Evolutionary conservation across 2,797 vertebrate species (phyloP).

Genomic region (Phrynocephalus guinanensis): DNA sequence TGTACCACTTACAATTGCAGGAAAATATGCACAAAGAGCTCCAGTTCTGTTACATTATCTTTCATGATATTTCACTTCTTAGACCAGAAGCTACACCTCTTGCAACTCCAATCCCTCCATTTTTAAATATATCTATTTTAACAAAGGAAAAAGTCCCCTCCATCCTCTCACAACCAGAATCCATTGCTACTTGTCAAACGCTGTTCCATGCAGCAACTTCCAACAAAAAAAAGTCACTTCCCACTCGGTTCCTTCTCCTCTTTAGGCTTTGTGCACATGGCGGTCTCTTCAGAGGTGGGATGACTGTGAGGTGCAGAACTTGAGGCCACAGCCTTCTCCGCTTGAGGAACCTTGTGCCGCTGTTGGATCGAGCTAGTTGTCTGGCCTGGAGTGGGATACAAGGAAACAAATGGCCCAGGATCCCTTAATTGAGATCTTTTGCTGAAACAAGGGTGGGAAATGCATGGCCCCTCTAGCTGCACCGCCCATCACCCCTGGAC

Average conservation of each 20-base stretch:
- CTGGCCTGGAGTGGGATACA: slow-evolving; percentile 8
- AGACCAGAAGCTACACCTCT: too few species aligned
- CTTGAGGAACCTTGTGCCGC: neutral
- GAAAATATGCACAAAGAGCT: too few species aligned
- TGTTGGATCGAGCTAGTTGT: neutral
- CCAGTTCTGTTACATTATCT: too few species aligned
- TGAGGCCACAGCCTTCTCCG: neutral
- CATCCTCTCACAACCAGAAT: neutral
- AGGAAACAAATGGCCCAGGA: neutral
- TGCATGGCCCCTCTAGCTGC: neutral
- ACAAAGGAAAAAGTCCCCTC: neutral
- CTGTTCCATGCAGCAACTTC: neutral
- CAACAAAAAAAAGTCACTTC: neutral
- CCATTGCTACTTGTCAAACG: neutral
- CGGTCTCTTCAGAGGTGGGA: neutral
- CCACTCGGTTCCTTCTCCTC: neutral
- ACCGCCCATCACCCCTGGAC: neutral
- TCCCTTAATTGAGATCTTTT: neutral
- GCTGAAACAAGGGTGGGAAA: neutral
- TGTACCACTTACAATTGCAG: too few species aligned
- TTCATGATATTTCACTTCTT: too few species aligned
- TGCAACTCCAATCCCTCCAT: too few species aligned
- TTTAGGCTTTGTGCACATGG: neutral
- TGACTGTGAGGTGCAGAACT: neutral
- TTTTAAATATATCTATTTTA: too few species aligned